Evolutionary conservation across 2,113 vertebrate species (phyloP).

Genomic region (Phasianus colchicus): DNA sequence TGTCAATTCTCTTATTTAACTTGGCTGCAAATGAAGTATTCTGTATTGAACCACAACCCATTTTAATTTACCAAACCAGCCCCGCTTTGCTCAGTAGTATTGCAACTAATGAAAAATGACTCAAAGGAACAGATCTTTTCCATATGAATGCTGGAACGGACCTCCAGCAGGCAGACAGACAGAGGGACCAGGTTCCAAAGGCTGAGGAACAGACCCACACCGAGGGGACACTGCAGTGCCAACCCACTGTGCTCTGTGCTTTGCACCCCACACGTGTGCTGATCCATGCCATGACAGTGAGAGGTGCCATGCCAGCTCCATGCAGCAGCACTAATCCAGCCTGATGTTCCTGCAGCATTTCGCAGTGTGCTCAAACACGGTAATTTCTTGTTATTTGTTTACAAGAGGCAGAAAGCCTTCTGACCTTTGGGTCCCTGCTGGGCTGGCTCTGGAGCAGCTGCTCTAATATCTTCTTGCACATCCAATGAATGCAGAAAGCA

Average conservation of each 20-base stretch:
- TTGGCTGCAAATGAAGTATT: conserved; percentile 67
- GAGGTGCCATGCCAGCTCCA: background rate
- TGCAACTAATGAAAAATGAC: conserved; percentile 68
- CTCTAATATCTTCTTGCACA: background rate
- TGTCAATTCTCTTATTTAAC: conserved; percentile 74
- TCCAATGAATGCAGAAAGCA: conserved; percentile 30
- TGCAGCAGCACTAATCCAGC: background rate
- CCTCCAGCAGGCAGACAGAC: background rate
- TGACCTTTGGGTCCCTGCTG: conserved; percentile 59
- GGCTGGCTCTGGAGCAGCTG: background rate
- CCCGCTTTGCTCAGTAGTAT: conserved; percentile 48
- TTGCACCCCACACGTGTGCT: rapidly evolving
- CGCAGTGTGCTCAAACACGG: conserved; percentile 45
- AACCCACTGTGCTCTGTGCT: no score
- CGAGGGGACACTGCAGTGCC: background rate
- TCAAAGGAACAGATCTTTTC: conserved; percentile 60
- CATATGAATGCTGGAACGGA: conserved; percentile 47
- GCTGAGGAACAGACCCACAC: background rate
- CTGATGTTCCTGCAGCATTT: conserved; percentile 21
- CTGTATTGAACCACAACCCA: conserved; percentile 69
- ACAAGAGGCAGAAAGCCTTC: conserved; percentile 64
- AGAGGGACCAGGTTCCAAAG: background rate
- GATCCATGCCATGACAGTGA: background rate
- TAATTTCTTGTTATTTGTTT: conserved; percentile 77
- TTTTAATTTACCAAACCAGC: conserved; percentile 68